Percentiles rank a stretch among this genome's conserved stretches.
phyloP scores from a whole-genome alignment of 2,797 vertebrate genomes.

The Acanthurus leucopareius region DNA sequence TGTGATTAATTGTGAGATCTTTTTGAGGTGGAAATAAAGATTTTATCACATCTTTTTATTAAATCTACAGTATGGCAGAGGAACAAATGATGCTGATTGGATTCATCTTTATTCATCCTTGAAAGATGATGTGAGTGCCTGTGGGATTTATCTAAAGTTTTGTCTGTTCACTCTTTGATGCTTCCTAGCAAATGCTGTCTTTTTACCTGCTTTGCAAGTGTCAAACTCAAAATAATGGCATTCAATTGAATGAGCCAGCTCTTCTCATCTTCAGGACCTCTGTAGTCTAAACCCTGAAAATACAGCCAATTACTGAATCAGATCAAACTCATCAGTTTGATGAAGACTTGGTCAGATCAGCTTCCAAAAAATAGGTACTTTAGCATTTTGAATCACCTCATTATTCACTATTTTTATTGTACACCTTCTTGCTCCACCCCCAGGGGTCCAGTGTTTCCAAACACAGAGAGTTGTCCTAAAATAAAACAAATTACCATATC shows the following conservation, averaged over 20 bases:
- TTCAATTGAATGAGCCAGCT: not conserved
- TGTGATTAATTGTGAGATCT: conserved; percentile 12
- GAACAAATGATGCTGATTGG: conserved; percentile 18
- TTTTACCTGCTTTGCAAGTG: not conserved
- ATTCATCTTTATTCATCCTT: conserved; percentile 32
- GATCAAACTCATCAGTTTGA: not conserved
- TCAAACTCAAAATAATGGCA: not conserved
- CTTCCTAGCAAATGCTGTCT: not conserved
- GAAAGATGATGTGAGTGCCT: not conserved
- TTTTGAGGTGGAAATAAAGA: conserved; percentile 24
- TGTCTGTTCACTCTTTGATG: not conserved
- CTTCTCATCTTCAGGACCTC: not conserved
- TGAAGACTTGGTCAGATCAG: conserved; percentile 8
- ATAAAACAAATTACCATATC: not conserved
- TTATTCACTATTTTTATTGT: conserved; percentile 7
- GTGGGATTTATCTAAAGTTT: not conserved
- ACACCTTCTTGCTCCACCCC: not conserved
- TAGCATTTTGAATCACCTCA: conserved; percentile 11
- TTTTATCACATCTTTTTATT: conserved; percentile 38
- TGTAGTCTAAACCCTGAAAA: conserved; percentile 14
- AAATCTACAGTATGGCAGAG: conserved; percentile 13
- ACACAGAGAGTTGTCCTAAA: not conserved
- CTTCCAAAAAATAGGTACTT: conserved; percentile 36
- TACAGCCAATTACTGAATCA: conserved; percentile 10
- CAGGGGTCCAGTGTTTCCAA: too few species aligned